Evolutionary conservation across 2,113 vertebrate species (phyloP).

Genomic region (Rhea pennata): DNA sequence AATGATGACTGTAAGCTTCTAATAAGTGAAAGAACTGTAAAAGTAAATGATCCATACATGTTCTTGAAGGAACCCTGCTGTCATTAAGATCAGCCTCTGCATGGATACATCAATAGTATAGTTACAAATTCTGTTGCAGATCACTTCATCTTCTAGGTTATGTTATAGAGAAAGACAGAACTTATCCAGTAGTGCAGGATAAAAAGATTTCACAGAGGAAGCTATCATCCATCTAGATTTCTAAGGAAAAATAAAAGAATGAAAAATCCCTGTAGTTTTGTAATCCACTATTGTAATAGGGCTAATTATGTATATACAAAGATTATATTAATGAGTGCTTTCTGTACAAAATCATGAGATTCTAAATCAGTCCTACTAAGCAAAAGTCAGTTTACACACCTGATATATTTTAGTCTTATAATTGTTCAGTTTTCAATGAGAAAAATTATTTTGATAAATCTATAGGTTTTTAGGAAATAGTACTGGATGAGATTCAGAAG

Average conservation of each 20-base stretch:
- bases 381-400: neutral
- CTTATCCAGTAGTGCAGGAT: neutral
- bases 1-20: slow-evolving; percentile 24
- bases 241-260: neutral
- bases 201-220: slow-evolving; percentile 18
- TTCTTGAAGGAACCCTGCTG: slow-evolving; percentile 36
- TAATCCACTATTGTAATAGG: neutral
- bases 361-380: neutral
- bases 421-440: neutral
- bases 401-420: neutral
- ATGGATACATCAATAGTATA: slow-evolving; percentile 42
- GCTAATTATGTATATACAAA: neutral
- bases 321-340: neutral
- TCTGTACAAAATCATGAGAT: neutral
- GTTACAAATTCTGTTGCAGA: slow-evolving; percentile 46
- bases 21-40: slow-evolving; percentile 37
- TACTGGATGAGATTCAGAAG: neutral
- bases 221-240: neutral
- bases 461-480: neutral
- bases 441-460: neutral
- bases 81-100: slow-evolving; percentile 25
- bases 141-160: slow-evolving; percentile 54
- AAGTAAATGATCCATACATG: slow-evolving; percentile 28
- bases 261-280: neutral
- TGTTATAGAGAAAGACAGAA: slow-evolving; percentile 2